Percentiles rank a stretch among this genome's conserved stretches.
These are phyloP conservation scores for Mayetiola destructor DNA, from an alignment of 2,888 invertebrate genomes.

Conservation along the genomic window DNA sequence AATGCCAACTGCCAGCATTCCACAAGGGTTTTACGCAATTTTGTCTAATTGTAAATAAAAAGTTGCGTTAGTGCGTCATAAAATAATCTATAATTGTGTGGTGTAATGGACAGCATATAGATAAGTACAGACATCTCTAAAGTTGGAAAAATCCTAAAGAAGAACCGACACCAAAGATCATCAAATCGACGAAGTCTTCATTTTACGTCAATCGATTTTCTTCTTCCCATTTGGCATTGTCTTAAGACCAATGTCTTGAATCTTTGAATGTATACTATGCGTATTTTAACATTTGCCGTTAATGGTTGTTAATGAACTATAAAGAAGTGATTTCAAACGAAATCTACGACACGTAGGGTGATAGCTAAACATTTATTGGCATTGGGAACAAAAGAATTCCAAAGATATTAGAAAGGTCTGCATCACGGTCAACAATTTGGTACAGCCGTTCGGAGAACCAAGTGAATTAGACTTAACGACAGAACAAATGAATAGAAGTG, in stretches of 20 bases:
- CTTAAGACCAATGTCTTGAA: too few relatives aligned
- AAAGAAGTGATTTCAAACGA: constrained; percentile 6
- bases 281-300: constrained; percentile 3
- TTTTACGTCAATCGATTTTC: too few relatives aligned
- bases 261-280: constrained; percentile 7
- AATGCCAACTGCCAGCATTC: not conserved
- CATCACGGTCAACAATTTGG: not conserved
- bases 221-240: too few relatives aligned
- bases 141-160: too few relatives aligned
- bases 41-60: constrained; percentile 12
- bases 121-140: too few relatives aligned
- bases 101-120: not conserved
- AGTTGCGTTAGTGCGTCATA: constrained; percentile 7
- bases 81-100: constrained; percentile 9
- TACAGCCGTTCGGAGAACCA: too few relatives aligned
- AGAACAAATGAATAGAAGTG: too few relatives aligned
- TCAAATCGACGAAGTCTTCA: too few relatives aligned
- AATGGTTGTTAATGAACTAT: constrained; percentile 13
- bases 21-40: constrained; percentile 6
- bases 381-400: not conserved
- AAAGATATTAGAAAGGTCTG: not conserved
- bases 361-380: not conserved
- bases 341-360: not conserved
- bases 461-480: too few relatives aligned
- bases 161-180: too few relatives aligned